These are phyloP conservation scores for Otolemur crassicaudatus DNA, from an alignment of 2,797 vertebrate species.

Conservation along the genomic window DNA sequence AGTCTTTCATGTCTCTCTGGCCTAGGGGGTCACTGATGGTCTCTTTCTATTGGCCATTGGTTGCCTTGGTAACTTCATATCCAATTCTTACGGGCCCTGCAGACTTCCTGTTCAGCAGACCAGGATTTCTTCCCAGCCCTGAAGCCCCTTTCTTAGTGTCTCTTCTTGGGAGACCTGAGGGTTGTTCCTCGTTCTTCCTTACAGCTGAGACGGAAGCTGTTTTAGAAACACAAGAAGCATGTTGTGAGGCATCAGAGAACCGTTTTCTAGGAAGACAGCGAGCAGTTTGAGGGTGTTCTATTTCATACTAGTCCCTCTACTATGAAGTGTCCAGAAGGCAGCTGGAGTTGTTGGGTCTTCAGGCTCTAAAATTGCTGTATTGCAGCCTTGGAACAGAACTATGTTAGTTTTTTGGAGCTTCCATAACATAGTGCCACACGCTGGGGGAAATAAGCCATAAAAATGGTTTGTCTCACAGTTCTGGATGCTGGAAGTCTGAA, in stretches of 20 bases:
- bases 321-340: not conserved
- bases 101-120: too few species aligned
- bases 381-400: not conserved
- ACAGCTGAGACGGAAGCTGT: too few species aligned
- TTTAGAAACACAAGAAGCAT: not conserved
- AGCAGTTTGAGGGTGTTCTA: not conserved
- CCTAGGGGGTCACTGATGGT: too few species aligned
- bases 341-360: not conserved
- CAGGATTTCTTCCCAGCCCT: too few species aligned
- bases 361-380: not conserved
- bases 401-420: not conserved
- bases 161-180: too few species aligned
- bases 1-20: too few species aligned
- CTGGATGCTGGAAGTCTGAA: not conserved
- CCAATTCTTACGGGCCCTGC: too few species aligned
- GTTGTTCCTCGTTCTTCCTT: accelerated
- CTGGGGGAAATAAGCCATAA: not conserved
- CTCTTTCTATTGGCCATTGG: too few species aligned
- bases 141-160: too few species aligned
- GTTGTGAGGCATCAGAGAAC: not conserved
- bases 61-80: too few species aligned
- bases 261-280: not conserved
- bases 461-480: not conserved
- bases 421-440: not conserved
- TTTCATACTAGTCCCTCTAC: not conserved